A percentile compares a stretch with the other conserved stretches of the same genome.
phyloP scores from a whole-genome alignment of 2,113 vertebrate species.

The Guaruba guarouba region DNA sequence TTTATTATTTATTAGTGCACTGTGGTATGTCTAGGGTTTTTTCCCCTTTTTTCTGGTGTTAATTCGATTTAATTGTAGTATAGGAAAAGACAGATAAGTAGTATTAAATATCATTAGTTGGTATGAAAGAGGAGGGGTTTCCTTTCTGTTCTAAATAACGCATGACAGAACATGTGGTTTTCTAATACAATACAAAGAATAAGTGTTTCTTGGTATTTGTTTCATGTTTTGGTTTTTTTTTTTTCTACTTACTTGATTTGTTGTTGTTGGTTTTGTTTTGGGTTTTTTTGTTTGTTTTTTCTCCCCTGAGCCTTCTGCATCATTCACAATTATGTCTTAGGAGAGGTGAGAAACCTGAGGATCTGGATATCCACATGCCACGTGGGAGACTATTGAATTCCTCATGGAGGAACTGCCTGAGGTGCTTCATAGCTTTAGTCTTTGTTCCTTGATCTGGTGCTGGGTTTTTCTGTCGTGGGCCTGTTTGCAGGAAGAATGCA shows the following conservation, averaged over 20 bases:
- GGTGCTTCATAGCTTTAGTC: not conserved
- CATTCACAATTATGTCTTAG: not conserved
- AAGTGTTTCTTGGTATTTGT: not conserved
- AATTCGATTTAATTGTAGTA: not conserved
- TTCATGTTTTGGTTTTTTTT: not conserved
- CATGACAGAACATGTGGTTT: not conserved
- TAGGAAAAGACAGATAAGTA: not conserved
- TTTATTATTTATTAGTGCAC: not conserved
- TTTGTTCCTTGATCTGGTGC: not conserved
- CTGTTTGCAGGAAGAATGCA: not conserved
- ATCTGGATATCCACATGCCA: rapidly evolving
- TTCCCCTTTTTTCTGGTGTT: not conserved
- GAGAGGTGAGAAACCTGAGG: not conserved
- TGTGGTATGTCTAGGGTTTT: not conserved
- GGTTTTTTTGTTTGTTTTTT: not conserved
- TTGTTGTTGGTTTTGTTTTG: not conserved
- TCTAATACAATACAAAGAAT: not conserved
- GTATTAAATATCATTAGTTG: not conserved
- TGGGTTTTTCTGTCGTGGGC: not conserved
- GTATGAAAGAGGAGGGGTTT: not conserved
- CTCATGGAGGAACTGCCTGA: not conserved
- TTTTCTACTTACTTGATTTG: not conserved
- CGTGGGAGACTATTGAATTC: not conserved
- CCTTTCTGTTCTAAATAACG: not conserved
- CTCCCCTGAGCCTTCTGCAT: not conserved